Conservation (phyloP, 2,888 invertebrate species). For the Troides helena region DNA sequence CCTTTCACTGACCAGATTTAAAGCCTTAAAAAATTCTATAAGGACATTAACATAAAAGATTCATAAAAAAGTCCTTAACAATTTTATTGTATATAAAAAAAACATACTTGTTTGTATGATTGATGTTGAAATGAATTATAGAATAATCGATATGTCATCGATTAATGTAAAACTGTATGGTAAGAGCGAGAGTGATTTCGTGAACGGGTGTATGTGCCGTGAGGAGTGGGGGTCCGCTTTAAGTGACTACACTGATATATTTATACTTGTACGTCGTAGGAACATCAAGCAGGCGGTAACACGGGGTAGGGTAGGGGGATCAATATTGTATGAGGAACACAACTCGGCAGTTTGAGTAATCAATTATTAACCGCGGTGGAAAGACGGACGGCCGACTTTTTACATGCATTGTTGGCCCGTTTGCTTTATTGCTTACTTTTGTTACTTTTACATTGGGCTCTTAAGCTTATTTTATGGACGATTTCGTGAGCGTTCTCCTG, state of each 20-base stretch:
- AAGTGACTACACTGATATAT: conserved; percentile 20
- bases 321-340: conserved; percentile 78
- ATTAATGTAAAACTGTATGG: conserved; percentile 1
- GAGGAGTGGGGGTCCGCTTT: conserved; percentile 11
- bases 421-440: conserved; percentile 71
- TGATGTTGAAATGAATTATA: background rate
- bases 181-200: conserved; percentile 11
- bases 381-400: conserved; percentile 66
- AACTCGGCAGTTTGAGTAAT: conserved; percentile 78
- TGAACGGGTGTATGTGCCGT: conserved; percentile 8
- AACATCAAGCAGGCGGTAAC: conserved; percentile 61
- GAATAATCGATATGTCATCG: background rate
- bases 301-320: conserved; percentile 65
- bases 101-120: no score
- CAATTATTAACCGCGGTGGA: conserved; percentile 75
- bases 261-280: conserved; percentile 25
- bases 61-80: no score
- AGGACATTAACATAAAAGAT: no score
- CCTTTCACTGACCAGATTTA: no score
- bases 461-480: conserved; percentile 62
- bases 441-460: conserved; percentile 61
- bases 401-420: conserved; percentile 68
- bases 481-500: conserved; percentile 32
- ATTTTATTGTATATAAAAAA: no score
- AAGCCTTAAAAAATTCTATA: no score